Percentiles rank a stretch among this genome's conserved stretches.
phyloP scores from a whole-genome alignment of 2,797 vertebrate species.

The Fundulus diaphanus region DNA sequence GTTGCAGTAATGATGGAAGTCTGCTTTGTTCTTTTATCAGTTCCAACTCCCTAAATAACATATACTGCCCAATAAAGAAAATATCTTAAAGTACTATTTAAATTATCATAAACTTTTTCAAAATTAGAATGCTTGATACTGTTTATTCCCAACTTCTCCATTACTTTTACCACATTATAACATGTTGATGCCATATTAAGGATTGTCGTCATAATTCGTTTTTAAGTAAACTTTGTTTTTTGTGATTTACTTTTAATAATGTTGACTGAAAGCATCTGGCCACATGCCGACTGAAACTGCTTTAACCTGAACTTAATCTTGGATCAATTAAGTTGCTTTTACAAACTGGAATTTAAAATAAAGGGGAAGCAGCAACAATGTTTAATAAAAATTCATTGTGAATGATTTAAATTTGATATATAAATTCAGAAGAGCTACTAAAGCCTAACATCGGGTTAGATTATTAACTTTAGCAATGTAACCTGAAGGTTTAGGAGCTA shows the following conservation, averaged over 20 bases:
- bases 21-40: neutral
- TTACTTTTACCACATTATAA: neutral
- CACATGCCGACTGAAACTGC: neutral
- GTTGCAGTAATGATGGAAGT: neutral
- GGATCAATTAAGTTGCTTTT: neutral
- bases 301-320: neutral
- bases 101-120: neutral
- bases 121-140: neutral
- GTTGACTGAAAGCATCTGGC: neutral
- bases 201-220: neutral
- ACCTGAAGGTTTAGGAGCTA: too few species aligned
- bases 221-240: neutral
- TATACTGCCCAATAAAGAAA: neutral
- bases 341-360: neutral
- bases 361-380: neutral
- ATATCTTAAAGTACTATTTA: neutral
- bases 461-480: too few species aligned
- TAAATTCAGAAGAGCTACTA: neutral
- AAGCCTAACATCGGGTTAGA: neutral
- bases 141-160: neutral
- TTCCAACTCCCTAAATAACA: neutral
- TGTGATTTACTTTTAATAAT: too few species aligned
- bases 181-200: neutral
- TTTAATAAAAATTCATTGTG: neutral
- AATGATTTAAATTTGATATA: neutral